Conservation (phyloP, 1,140 invertebrate genomes). For the Elysia chlorotica region DNA sequence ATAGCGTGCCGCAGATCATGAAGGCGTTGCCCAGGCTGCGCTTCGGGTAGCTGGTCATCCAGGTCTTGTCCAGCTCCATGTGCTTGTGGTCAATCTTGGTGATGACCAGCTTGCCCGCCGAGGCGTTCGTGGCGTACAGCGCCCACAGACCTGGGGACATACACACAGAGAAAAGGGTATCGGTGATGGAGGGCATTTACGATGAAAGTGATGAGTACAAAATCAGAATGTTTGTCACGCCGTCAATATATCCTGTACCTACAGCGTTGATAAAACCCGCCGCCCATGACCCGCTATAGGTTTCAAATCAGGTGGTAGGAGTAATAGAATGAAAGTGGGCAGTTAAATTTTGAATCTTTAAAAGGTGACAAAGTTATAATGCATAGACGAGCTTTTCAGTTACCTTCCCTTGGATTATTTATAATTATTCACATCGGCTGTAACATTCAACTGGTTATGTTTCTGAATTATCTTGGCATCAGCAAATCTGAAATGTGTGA, state of each 20-base stretch:
- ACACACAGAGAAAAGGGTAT: background rate
- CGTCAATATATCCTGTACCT: background rate
- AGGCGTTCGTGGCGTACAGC: conserved; percentile 42
- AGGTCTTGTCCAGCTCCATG: conserved; percentile 41
- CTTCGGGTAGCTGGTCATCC: conserved; percentile 47
- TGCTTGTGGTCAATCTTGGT: conserved; percentile 42
- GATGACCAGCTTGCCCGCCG: conserved; percentile 48
- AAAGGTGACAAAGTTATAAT: no score
- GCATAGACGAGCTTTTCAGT: no score
- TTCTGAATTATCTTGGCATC: no score
- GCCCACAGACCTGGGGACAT: conserved; percentile 48
- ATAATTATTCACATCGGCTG: no score
- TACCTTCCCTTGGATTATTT: no score
- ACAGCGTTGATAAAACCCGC: background rate
- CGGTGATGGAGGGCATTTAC: background rate
- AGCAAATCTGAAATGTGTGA: no score
- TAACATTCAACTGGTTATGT: no score
- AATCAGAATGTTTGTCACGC: background rate
- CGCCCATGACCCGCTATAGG: background rate
- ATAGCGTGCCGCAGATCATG: conserved; percentile 54
- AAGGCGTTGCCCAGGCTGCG: conserved; percentile 47
- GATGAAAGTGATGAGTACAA: background rate
- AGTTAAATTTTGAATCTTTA: no score
- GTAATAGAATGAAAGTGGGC: background rate
- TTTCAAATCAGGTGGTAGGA: background rate